Percentiles rank a stretch among this genome's conserved stretches.
These are phyloP conservation scores for Thaumatotibia leucotreta DNA, from an alignment of 1,140 invertebrate species.

Conservation along the genomic window DNA sequence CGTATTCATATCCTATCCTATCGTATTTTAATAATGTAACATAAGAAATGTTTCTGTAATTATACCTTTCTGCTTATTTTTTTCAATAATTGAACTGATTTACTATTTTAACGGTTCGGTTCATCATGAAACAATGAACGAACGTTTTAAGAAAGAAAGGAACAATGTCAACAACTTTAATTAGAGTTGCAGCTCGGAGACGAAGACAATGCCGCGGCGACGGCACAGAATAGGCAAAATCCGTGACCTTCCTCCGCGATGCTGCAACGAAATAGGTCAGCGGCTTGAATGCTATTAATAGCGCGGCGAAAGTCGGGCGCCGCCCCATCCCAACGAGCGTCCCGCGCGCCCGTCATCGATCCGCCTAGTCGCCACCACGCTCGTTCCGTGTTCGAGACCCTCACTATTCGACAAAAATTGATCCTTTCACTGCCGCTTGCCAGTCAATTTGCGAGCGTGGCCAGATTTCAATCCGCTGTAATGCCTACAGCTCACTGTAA, in stretches of 20 bases:
- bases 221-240: conserved; percentile 65
- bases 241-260: conserved; percentile 71
- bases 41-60: too few species aligned
- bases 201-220: conserved; percentile 71
- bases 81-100: neutral
- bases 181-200: conserved; percentile 69
- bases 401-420: conserved; percentile 51
- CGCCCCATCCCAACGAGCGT: conserved; percentile 54
- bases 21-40: too few species aligned
- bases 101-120: neutral
- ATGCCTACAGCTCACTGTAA: neutral
- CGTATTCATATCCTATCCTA: too few species aligned
- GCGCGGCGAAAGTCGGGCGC: conserved; percentile 71
- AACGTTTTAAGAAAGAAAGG: conserved; percentile 48
- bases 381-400: conserved; percentile 30
- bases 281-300: conserved; percentile 75
- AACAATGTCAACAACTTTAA: conserved; percentile 73
- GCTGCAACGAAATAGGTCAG: conserved; percentile 74
- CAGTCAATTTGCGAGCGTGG: conserved; percentile 12
- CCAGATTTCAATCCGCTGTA: too few species aligned
- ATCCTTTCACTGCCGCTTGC: conserved; percentile 28
- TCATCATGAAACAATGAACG: conserved; percentile 22
- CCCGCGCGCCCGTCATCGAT: conserved; percentile 57
- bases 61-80: too few species aligned
- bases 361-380: conserved; percentile 28